Conservation (phyloP, 2,888 invertebrate species). For the Ethmia dodecea region DNA sequence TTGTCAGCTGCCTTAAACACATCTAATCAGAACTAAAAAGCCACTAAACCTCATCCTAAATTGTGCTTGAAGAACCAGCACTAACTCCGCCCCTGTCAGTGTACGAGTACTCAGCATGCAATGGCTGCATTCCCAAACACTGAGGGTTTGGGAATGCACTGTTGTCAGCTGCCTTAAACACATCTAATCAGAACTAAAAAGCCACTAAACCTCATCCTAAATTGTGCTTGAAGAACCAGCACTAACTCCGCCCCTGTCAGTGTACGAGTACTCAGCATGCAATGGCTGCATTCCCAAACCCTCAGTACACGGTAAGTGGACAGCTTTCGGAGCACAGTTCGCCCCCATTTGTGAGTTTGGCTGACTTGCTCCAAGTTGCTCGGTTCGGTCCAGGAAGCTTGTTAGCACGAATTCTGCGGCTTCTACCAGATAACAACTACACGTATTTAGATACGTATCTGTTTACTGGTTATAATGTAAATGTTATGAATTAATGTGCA, state of each 20-base stretch:
- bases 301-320: slow-evolving; percentile 28
- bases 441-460: slow-evolving; percentile 39
- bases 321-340: slow-evolving; percentile 35
- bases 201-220: too few species aligned
- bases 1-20: too few species aligned
- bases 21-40: too few species aligned
- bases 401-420: slow-evolving; percentile 62
- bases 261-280: not conserved
- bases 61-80: too few species aligned
- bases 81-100: too few species aligned
- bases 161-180: too few species aligned
- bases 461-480: not conserved
- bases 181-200: too few species aligned
- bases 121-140: slow-evolving; percentile 4
- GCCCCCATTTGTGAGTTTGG: slow-evolving; percentile 43
- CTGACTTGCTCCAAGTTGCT: slow-evolving; percentile 49
- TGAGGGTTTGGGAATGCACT: too few species aligned
- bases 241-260: too few species aligned
- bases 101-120: not conserved
- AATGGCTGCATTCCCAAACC: slow-evolving; percentile 2
- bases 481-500: not conserved
- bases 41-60: too few species aligned
- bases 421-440: slow-evolving; percentile 55
- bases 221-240: too few species aligned
- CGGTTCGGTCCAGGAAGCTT: slow-evolving; percentile 48